These are phyloP conservation scores for Lithophane semibrunnea DNA, from an alignment of 2,888 invertebrate species.

Conservation along the genomic window DNA sequence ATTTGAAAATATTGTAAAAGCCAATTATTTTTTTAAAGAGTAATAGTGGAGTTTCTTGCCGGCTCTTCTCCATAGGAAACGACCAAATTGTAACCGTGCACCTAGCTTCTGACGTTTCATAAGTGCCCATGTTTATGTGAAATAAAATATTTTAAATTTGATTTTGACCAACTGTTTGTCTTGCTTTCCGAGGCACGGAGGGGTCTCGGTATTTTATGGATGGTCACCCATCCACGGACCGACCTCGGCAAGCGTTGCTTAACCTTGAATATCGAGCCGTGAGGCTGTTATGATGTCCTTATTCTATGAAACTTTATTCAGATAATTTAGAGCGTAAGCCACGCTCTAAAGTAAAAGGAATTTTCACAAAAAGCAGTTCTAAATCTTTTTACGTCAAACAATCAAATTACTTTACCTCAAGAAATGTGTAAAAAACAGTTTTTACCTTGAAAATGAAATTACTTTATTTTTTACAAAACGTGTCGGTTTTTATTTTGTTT, in stretches of 20 bases:
- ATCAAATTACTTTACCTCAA: conserved; percentile 14
- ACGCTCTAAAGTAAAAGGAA: neutral
- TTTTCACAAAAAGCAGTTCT: neutral
- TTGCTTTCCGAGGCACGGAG: too few species aligned
- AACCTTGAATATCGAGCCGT: neutral
- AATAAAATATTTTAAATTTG: too few species aligned
- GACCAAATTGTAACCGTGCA: too few species aligned
- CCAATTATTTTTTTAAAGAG: too few species aligned
- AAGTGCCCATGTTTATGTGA: too few species aligned
- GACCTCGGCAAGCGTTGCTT: neutral
- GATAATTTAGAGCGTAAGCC: neutral
- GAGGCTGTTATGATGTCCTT: neutral
- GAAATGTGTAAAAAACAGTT: conserved; percentile 26
- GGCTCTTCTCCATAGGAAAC: too few species aligned
- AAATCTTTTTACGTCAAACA: conserved; percentile 9
- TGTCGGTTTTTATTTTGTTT: neutral
- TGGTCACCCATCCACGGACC: neutral
- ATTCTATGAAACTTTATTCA: neutral
- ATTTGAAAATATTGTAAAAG: too few species aligned
- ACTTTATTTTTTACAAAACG: too few species aligned
- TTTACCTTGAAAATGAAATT: conserved; percentile 1
- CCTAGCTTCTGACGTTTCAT: too few species aligned
- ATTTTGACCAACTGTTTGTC: too few species aligned
- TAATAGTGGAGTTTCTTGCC: too few species aligned
- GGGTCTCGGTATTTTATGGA: neutral